Evolutionary conservation across 2,888 invertebrate species (phyloP).

Genomic region (Andrena haemorrhoa): DNA sequence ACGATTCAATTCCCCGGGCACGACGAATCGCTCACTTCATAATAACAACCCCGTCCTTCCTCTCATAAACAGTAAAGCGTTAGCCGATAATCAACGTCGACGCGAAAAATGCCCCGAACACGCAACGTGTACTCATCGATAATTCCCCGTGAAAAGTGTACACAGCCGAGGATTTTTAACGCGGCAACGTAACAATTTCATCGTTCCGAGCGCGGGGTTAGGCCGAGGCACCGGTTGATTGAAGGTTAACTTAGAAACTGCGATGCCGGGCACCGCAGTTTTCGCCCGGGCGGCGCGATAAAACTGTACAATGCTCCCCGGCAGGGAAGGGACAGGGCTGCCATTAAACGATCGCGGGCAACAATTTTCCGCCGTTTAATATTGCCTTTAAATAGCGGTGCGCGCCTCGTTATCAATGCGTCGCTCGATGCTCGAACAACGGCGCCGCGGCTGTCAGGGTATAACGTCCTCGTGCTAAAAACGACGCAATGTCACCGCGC

Average conservation of each 20-base stretch:
- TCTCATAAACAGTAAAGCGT: conserved; percentile 7
- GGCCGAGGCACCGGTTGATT: conserved; percentile 32
- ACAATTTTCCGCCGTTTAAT: conserved; percentile 5
- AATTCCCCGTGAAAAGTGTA: conserved; percentile 19
- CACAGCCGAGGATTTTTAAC: not conserved
- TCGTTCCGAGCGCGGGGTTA: not conserved
- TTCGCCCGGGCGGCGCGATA: not conserved
- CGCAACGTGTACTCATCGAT: conserved; percentile 3
- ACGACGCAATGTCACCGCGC: conserved; percentile 75
- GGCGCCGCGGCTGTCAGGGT: conserved; percentile 47
- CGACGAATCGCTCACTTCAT: conserved; percentile 8
- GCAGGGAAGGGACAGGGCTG: not conserved
- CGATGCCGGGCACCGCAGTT: conserved; percentile 16
- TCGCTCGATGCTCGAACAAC: not conserved
- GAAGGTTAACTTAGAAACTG: conserved; percentile 30
- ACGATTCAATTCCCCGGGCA: conserved; percentile 37
- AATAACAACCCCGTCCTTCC: conserved; percentile 23
- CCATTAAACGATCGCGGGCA: conserved; percentile 14
- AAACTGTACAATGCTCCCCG: not conserved
- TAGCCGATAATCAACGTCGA: conserved; percentile 27
- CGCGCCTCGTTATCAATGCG: not conserved
- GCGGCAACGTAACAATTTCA: conserved; percentile 48
- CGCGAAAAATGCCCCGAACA: not conserved
- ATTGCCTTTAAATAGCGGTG: conserved; percentile 6
- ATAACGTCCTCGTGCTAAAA: conserved; percentile 79